Evolutionary conservation across 2,113 vertebrate genomes (phyloP).

Genomic region (Ammospiza nelsoni): DNA sequence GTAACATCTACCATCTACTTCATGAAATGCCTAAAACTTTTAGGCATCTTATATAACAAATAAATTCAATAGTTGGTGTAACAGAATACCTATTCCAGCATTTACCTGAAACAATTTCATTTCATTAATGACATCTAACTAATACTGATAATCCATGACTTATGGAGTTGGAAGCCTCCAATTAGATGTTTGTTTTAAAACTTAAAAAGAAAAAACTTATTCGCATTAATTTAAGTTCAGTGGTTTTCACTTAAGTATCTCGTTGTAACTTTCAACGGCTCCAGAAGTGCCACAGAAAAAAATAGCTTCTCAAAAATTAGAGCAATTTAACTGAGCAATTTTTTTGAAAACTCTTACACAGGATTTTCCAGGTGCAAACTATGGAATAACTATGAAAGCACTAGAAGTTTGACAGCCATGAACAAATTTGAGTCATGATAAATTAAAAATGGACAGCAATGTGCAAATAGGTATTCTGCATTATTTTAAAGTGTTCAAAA

Average conservation of each 20-base stretch:
- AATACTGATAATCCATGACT: not conserved
- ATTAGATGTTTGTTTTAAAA: not conserved
- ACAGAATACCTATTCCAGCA: not conserved
- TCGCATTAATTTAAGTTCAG: not conserved
- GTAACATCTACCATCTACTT: not conserved
- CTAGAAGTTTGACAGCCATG: not conserved
- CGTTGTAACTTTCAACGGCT: not conserved
- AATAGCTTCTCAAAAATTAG: not conserved
- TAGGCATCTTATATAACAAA: not conserved
- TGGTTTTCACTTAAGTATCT: not conserved
- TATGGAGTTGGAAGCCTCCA: not conserved
- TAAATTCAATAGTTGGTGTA: not conserved
- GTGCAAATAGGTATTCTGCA: not conserved
- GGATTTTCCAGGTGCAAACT: slow-evolving; percentile 22
- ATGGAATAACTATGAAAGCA: not conserved
- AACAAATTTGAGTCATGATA: not conserved
- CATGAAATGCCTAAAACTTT: not conserved
- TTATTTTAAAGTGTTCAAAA: not conserved
- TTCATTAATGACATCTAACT: not conserved
- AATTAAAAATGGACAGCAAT: not conserved
- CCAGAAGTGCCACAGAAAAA: not conserved
- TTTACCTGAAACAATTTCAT: not conserved
- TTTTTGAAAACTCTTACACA: not conserved
- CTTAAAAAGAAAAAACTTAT: too few species aligned
- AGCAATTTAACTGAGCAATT: not conserved